Conservation (phyloP, 2,888 invertebrate genomes). For the Chironomus tentans region DNA sequence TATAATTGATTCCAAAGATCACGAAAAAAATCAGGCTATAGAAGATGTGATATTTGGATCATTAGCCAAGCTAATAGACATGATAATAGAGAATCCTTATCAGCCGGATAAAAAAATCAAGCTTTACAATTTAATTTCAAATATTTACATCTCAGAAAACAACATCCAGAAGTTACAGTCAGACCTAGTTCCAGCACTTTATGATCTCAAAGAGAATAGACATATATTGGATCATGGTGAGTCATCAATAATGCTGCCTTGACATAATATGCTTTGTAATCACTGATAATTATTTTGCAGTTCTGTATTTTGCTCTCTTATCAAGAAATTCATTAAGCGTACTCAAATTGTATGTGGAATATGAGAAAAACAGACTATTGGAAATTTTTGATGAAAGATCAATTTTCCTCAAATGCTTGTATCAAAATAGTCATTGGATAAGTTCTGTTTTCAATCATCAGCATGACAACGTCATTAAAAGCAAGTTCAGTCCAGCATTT, state of each 20-base stretch:
- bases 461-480: neutral
- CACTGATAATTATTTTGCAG: neutral
- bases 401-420: neutral
- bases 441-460: neutral
- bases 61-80: neutral
- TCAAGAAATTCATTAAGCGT: neutral
- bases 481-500: no score
- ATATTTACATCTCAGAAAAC: neutral
- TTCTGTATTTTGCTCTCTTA: neutral
- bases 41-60: neutral
- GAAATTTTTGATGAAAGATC: neutral
- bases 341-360: neutral
- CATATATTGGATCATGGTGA: conserved; percentile 6
- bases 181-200: neutral
- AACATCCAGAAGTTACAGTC: neutral
- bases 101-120: neutral
- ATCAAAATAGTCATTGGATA: conserved; percentile 1
- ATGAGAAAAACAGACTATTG: neutral
- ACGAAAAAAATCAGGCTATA: neutral
- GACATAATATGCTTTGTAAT: neutral
- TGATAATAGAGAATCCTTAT: neutral
- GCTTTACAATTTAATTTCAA: neutral
- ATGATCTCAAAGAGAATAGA: neutral
- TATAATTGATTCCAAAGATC: neutral
- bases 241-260: neutral